Conservation (phyloP, 2,797 vertebrate genomes). For the Champsocephalus esox region DNA sequence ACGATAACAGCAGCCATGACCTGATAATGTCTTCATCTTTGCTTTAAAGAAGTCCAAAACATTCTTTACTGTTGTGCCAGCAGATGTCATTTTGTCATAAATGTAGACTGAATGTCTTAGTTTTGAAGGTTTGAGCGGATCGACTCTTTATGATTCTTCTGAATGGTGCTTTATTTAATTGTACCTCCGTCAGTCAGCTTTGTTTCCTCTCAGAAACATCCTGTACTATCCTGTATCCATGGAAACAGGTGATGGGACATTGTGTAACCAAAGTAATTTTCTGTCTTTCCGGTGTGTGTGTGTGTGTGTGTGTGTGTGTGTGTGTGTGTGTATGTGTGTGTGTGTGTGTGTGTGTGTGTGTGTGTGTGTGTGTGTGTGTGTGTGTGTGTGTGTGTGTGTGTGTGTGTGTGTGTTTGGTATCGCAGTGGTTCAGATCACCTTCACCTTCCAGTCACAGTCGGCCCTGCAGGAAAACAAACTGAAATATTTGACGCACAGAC, state of each 20-base stretch:
- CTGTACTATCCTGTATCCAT: conserved; percentile 43
- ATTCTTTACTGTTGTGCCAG: neutral
- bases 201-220: conserved; percentile 11
- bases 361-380: conserved; percentile 9
- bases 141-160: conserved; percentile 13
- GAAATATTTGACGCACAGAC: conserved; percentile 45
- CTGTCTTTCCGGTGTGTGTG: neutral
- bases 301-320: conserved; percentile 1
- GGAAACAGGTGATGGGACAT: conserved; percentile 34
- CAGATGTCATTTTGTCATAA: neutral
- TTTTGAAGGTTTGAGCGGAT: conserved; percentile 28
- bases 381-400: conserved; percentile 10
- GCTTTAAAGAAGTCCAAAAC: neutral
- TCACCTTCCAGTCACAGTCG: conserved; percentile 47
- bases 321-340: conserved; percentile 3
- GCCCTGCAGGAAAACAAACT: conserved; percentile 50
- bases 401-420: conserved; percentile 15
- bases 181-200: conserved; percentile 10
- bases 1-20: neutral
- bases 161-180: neutral
- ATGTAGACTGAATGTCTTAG: conserved; percentile 3
- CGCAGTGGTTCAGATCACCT: conserved; percentile 56
- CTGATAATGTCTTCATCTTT: neutral
- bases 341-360: conserved; percentile 2
- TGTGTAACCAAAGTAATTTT: conserved; percentile 13